Percentiles rank a stretch among this genome's conserved stretches.
Evolutionary conservation across 2,797 vertebrate genomes (phyloP).

Genomic region (Thaleichthys pacificus): DNA sequence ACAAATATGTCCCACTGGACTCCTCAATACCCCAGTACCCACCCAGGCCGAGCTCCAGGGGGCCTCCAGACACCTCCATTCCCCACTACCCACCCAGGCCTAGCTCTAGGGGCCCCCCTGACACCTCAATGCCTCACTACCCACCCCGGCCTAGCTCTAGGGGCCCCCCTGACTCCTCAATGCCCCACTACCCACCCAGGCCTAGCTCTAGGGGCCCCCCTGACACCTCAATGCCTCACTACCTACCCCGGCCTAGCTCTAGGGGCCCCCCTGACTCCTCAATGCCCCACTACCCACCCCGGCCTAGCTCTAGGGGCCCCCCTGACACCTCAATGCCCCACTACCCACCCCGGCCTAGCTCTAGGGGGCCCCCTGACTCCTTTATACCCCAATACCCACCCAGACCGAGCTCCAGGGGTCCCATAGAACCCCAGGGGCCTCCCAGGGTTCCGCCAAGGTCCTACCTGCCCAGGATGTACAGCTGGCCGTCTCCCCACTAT

Average conservation of each 20-base stretch:
- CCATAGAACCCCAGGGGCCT: conserved; percentile 54
- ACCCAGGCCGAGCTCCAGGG: conserved; percentile 7
- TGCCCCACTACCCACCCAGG: conserved; percentile 2
- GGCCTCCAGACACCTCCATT: conserved; percentile 52
- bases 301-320: neutral
- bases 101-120: neutral
- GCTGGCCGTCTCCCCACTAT: conserved; percentile 78
- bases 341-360: conserved; percentile 41
- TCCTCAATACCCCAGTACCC: conserved; percentile 49
- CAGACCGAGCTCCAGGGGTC: conserved; percentile 51
- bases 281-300: neutral
- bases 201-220: neutral
- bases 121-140: conserved; percentile 1
- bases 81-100: conserved; percentile 32
- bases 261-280: neutral
- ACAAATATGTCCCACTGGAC: conserved; percentile 62
- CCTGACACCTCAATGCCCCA: conserved; percentile 32
- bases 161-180: neutral
- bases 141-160: neutral
- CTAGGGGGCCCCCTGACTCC: conserved; percentile 38
- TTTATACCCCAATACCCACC: conserved; percentile 53
- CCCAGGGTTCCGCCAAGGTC: conserved; percentile 60
- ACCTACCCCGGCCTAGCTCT: neutral
- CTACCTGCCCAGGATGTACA: conserved; percentile 76
- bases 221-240: no score